phyloP scores from a whole-genome alignment of 2,797 vertebrate genomes.

The Danio albolineatus region DNA sequence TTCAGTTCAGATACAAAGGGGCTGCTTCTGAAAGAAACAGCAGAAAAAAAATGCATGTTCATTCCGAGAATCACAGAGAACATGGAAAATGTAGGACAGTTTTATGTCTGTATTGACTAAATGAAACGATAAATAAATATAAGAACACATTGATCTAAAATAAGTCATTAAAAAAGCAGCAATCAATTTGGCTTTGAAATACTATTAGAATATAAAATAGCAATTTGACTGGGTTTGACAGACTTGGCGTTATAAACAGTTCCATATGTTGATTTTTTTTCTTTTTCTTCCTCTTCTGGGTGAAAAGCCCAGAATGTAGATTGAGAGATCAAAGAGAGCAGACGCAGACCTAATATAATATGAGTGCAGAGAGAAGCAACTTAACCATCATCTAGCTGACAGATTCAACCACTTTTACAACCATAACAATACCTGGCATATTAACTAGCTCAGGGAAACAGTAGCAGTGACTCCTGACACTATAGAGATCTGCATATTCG shows the following conservation, averaged over 20 bases:
- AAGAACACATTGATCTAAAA: slow-evolving; percentile 13
- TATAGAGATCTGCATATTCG: background rate
- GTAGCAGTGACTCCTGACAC: slow-evolving; percentile 1
- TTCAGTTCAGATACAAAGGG: background rate
- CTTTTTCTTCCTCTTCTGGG: background rate
- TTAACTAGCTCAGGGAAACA: slow-evolving; percentile 23
- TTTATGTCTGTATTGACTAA: background rate
- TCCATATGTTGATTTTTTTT: slow-evolving; percentile 35
- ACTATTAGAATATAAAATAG: background rate
- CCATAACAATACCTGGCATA: slow-evolving; percentile 36
- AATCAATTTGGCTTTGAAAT: background rate
- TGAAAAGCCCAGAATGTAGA: background rate
- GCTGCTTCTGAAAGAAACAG: background rate
- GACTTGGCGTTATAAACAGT: slow-evolving; percentile 43
- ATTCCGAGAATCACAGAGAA: background rate
- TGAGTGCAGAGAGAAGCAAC: slow-evolving; percentile 37
- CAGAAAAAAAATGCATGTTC: background rate
- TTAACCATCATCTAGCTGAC: slow-evolving; percentile 15
- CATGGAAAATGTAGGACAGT: background rate
- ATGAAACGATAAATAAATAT: background rate
- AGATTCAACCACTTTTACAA: slow-evolving; percentile 23
- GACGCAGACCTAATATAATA: slow-evolving; percentile 17
- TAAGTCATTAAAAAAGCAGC: background rate
- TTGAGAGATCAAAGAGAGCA: slow-evolving; percentile 14
- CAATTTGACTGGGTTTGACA: background rate